Conservation (phyloP, 2,888 invertebrate species). For the Pachydiplax longipennis region DNA sequence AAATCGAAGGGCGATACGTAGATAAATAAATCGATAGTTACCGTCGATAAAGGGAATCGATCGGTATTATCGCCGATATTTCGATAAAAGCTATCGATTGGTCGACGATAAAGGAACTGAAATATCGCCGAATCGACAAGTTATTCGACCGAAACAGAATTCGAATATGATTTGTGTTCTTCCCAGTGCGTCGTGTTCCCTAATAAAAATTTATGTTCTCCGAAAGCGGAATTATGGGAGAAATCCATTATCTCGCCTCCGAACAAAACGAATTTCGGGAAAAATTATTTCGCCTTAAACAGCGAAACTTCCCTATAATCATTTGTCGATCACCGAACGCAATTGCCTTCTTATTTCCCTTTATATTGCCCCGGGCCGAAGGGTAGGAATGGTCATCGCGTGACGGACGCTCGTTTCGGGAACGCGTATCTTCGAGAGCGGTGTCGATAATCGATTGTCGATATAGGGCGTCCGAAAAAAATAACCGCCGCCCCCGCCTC, state of each 20-base stretch:
- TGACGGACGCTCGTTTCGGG: not conserved
- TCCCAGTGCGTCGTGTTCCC: no score
- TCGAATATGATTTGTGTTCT: not conserved
- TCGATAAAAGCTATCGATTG: no score
- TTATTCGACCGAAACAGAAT: not conserved
- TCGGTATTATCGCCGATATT: no score
- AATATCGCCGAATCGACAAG: not conserved
- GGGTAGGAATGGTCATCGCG: conserved; percentile 1
- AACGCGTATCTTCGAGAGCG: conserved; percentile 23
- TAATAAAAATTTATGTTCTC: no score
- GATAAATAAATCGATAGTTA: no score
- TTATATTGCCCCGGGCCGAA: not conserved
- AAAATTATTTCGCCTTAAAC: not conserved
- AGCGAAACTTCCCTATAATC: not conserved
- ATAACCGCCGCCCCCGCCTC: not conserved
- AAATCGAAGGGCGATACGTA: no score
- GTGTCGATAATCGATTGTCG: conserved; percentile 43
- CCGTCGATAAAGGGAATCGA: no score
- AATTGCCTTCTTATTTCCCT: conserved; percentile 13
- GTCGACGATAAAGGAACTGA: not conserved
- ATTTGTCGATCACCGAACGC: conserved; percentile 15
- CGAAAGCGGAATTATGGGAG: no score
- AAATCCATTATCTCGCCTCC: no score
- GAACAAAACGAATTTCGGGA: not conserved
- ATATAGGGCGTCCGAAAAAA: conserved; percentile 11